Base-by-base conservation (phyloP, 2,113 vertebrate genomes). In the Oenanthe oenanthe region DNA sequence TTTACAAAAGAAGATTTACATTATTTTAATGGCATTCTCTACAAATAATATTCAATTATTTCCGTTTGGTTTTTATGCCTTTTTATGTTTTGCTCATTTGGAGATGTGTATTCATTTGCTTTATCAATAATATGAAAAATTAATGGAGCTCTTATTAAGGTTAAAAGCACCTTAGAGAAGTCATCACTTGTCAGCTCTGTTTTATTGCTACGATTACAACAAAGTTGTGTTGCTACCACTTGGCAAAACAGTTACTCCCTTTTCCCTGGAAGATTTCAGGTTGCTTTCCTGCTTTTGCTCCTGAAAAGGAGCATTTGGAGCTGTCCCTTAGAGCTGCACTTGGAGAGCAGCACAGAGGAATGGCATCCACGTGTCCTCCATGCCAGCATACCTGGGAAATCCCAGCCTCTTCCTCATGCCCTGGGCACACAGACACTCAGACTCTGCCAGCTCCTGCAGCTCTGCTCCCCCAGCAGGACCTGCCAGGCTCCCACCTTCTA, bases 121-220 rank as follows among this genome's bases (percentile, higher is more conserved):
- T 97, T 96, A 97, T 97, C 93, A 95, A 93, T 97, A 95, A 92
- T 95, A 96, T 86, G 78, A 95, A 96, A 96, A 79, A 94, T 83
- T 95, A 95, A 97, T 93, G 86, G 92, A 92, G 96, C 91, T 94
- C 75, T 97, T 97, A 95, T 92, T 95, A 97, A 96, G 75, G 89
- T 89, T 93, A 95, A 97, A 95, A 96, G 74, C 85, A 95, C 88
- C 93, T 97, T 72, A 93, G 94, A 95, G 88, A 91, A 95, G 87
- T 38, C 42, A 58, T 94, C 45, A 42, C 24, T 92, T 92, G 80
- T 85, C 85, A 43, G 10, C 74, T 93, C 61, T 92, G 32, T 81
- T 95, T 97, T 96, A 93, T 86, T 85, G 36, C 71, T 77, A 79
- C 12, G 54, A 83, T 79, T 91, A 73, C n/a, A 91, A 58, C 7